Conservation (phyloP, 92 coral and sea anemone genomes). For the Anthopleura xanthogrammica region DNA sequence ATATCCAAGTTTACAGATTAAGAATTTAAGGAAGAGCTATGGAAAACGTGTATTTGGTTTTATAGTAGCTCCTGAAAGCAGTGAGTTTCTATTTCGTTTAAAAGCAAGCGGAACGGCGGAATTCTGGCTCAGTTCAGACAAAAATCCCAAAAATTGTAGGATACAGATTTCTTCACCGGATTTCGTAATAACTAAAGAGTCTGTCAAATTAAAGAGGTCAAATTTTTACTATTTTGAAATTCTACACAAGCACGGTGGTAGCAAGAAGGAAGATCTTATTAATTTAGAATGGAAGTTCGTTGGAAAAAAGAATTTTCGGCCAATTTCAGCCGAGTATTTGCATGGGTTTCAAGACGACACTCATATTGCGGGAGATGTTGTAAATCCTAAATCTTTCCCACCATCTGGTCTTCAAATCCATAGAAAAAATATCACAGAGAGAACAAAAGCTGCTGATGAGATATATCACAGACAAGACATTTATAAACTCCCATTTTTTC, state of each 20-base stretch:
- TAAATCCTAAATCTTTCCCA: constrained; percentile 33
- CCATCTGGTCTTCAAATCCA: constrained; percentile 40
- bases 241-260: constrained; percentile 60
- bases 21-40: constrained; percentile 23
- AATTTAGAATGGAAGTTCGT: constrained; percentile 57
- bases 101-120: constrained; percentile 70
- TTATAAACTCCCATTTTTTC: constrained; percentile 58
- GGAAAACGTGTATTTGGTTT: constrained; percentile 91
- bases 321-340: constrained; percentile 46
- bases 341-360: constrained; percentile 53
- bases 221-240: constrained; percentile 71
- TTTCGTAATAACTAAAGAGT: neutral
- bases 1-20: constrained; percentile 39
- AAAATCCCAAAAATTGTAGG: constrained; percentile 50
- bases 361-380: constrained; percentile 32
- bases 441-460: constrained; percentile 9
- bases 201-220: neutral
- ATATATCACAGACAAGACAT: constrained; percentile 39
- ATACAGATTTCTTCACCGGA: neutral
- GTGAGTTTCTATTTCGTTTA: constrained; percentile 47
- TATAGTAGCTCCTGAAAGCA: constrained; percentile 42
- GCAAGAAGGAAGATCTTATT: constrained; percentile 19
- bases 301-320: constrained; percentile 2
- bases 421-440: constrained; percentile 11
- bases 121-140: constrained; percentile 74